Base-by-base conservation (phyloP, 2,113 vertebrate species). In the Brachypodius melanocephalos region DNA sequence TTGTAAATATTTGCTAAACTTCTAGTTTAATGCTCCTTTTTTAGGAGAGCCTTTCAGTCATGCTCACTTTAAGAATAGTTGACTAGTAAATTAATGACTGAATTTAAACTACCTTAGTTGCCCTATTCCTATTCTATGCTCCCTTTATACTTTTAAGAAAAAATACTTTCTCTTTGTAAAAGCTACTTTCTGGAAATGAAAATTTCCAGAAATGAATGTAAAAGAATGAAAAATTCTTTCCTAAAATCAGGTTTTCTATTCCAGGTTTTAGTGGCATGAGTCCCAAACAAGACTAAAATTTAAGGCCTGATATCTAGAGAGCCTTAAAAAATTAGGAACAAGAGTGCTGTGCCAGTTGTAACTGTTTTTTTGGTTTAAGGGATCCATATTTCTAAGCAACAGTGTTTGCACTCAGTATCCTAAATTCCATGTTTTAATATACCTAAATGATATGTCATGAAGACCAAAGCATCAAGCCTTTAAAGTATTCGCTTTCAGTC, bases 321-420 rank as follows among this genome's bases (percentile, higher is more conserved):
- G 49, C 36, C n/a, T 94, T 89, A 79, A 94, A 78, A 91, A 91
- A 87, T 75, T 68, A 85, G n/a, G 76, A 93, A 75, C 2, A 58
- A 75, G 40, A 68, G 4, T 6, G 2, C 36, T 49, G 17, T 67
- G 42, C 54, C 58, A 65, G 19, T 48, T 81, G 10, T 87, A 78
- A 72, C 31, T 42, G 6, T 29, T 85, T 26, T 66, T 91, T 87
- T 95, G 19, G 28, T 93, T 20, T 34, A 75, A 72, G 52, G 22
- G 29, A 54, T 65, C 32, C 38, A 21, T 75, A 78, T 68, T 87
- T 95, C 62, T 76, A 43, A 43, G 32, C 42, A 78, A 77, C 14
- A 74, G 36, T 72, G 62, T 85, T 96, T 93, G 42, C 80, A 95
- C 77, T 83, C 63, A 79, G 16, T 72, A 68, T 72, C 55, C 49